A percentile compares a stretch with the other conserved stretches of the same genome.
These are phyloP conservation scores for Himalopsyche tibetana DNA, from an alignment of 2,888 invertebrate genomes.

Conservation along the genomic window DNA sequence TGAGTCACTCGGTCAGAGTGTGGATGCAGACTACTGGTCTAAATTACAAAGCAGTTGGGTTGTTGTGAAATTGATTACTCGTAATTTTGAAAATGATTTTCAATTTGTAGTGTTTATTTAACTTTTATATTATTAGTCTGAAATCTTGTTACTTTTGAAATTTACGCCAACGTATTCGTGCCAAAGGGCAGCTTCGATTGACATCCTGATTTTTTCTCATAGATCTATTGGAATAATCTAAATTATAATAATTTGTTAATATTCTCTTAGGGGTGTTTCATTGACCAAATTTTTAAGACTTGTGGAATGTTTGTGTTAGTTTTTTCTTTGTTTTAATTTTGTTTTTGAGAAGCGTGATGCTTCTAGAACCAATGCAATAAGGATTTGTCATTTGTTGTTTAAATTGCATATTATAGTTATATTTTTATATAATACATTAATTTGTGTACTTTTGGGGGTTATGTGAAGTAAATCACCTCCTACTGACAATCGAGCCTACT, in stretches of 20 bases:
- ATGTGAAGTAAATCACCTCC: too few relatives aligned
- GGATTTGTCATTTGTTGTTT: constrained; percentile 2
- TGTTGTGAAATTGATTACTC: too few relatives aligned
- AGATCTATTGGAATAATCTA: background rate
- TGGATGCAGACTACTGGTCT: too few relatives aligned
- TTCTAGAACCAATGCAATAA: constrained; percentile 37
- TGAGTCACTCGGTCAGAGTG: too few relatives aligned
- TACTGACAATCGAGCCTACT: too few relatives aligned
- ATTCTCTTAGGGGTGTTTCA: constrained; percentile 16
- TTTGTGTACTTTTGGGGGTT: constrained; percentile 23
- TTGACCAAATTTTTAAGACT: constrained; percentile 39
- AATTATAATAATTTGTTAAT: background rate
- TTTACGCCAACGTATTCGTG: background rate
- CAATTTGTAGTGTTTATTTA: too few relatives aligned
- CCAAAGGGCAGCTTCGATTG: constrained; percentile 27
- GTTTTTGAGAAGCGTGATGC: constrained; percentile 20
- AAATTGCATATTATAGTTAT: constrained; percentile 4
- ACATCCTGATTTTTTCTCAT: background rate
- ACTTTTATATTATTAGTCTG: background rate
- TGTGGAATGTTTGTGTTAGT: background rate
- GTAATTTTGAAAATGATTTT: too few relatives aligned
- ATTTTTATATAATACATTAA: constrained; percentile 24
- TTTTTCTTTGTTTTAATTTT: background rate
- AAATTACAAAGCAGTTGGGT: too few relatives aligned
- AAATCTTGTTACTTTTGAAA: background rate